Percentiles rank a stretch among this genome's conserved stretches.
These are phyloP conservation scores for Rhogogaster chlorosoma DNA, from an alignment of 2,888 invertebrate species.

Conservation along the genomic window DNA sequence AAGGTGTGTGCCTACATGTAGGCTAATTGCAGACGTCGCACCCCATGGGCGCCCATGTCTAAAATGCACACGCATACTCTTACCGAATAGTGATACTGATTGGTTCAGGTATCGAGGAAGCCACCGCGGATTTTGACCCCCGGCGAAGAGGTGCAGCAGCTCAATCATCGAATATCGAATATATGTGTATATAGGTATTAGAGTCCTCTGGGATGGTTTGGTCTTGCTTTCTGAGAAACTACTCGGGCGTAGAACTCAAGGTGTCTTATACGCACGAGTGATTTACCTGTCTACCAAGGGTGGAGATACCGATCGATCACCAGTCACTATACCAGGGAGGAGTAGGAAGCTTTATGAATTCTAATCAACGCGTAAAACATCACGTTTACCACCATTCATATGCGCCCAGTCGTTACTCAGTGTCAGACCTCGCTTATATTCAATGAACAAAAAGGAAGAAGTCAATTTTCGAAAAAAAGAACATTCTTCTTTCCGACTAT, in stretches of 20 bases:
- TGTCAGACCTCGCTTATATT: conserved; percentile 12
- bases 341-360: conserved; percentile 40
- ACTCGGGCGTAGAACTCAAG: conserved; percentile 5
- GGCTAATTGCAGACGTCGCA: conserved; percentile 13
- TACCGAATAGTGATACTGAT: conserved; percentile 8
- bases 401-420: conserved; percentile 30
- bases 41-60: not conserved
- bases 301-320: conserved; percentile 38
- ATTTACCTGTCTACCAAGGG: conserved; percentile 35
- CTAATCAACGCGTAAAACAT: conserved; percentile 31
- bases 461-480: not conserved
- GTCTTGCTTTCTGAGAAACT: not conserved
- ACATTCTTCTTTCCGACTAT: not conserved
- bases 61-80: not conserved
- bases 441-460: not conserved
- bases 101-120: conserved; percentile 10
- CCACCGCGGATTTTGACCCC: not conserved
- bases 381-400: conserved; percentile 24
- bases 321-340: not conserved
- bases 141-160: conserved; percentile 38
- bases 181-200: not conserved
- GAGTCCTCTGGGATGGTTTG: not conserved
- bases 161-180: conserved; percentile 14
- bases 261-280: conserved; percentile 29
- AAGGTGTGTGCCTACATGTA: conserved; percentile 34